Base-by-base conservation (phyloP, 2,888 invertebrate species). In the Lymantria monacha region DNA sequence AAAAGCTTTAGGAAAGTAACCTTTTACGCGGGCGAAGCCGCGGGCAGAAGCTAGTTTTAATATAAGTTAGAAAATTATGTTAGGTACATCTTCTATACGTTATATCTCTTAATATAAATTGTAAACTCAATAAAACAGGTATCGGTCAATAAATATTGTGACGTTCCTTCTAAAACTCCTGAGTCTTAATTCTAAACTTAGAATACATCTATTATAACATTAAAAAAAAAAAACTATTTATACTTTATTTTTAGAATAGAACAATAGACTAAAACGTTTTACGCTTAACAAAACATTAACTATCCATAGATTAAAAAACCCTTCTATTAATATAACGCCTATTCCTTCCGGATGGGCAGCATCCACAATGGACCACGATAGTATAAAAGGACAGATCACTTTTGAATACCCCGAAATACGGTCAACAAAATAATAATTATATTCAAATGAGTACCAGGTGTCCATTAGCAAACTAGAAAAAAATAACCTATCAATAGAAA, bases 391-490 rank as follows among this genome's bases (percentile, higher is more conserved):
- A 60, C 62, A 31, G 33, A 9, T 22, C 33, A 31, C 52, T 51
- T 30, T 50, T 63, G 47, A 44, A 44, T 9, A 62, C 67, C 68
- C 65, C 43, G 42, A 48, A 59, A 54, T 46, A 62, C 57, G 63
- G 59, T 67, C 77, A 76, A 63, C 71, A 66, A 61, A 74, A 71
- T 67, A 65, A 67, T 63, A 54, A 61, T 59, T 54, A 70, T 56
- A 72, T 77, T 73, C 70, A 78, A 78, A 78, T 72, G 37, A 63
- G 56, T 44, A 55, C 84, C 86, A 86, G 86, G 81, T 87, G 86
- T 70, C 79, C 76, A 61, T 66, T 66, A 61, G 59, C 59, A 30
- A 63, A 42, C 15, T 50, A 49, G 53, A 69, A 68, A 79, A 77
- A 80, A 76, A 72, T 55, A 8, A n/a, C n/a, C 14, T 54, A 61